Evolutionary conservation across 1,140 invertebrate species (phyloP).

Genomic region (Ditylenchus dipsaci): DNA sequence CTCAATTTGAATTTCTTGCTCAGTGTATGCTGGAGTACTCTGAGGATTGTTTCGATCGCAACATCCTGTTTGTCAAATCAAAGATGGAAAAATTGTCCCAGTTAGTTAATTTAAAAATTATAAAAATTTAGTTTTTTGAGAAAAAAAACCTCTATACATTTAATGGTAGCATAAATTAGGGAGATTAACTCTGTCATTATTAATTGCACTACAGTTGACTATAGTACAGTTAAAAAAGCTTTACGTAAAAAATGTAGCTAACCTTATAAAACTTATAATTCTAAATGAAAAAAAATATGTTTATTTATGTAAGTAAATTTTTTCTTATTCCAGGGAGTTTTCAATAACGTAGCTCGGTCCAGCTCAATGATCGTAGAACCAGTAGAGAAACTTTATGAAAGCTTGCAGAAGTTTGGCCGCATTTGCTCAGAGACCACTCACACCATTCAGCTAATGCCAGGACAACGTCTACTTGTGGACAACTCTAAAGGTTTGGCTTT

Average conservation of each 20-base stretch:
- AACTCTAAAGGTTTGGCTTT: too few relatives aligned
- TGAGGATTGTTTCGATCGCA: constrained; percentile 29
- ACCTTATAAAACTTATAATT: too few relatives aligned
- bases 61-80: constrained; percentile 20
- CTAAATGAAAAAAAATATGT: too few relatives aligned
- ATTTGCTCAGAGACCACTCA: constrained; percentile 23
- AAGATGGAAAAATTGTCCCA: constrained; percentile 24
- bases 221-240: too few relatives aligned
- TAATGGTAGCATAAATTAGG: too few relatives aligned
- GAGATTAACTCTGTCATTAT: too few relatives aligned
- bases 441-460: constrained; percentile 20
- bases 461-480: constrained; percentile 33
- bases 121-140: neutral
- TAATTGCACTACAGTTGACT: too few relatives aligned
- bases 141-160: too few relatives aligned
- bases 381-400: constrained; percentile 29
- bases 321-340: constrained; percentile 28
- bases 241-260: too few relatives aligned
- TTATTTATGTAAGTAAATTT: too few relatives aligned
- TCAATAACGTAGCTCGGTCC: constrained; percentile 36
- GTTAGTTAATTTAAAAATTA: constrained; percentile 13
- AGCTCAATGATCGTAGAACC: constrained; percentile 31
- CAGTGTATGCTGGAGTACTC: constrained; percentile 24
- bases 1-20: constrained; percentile 27
- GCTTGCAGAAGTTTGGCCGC: constrained; percentile 38